phyloP scores from a whole-genome alignment of 2,797 vertebrate species.

The Perodicticus potto region DNA sequence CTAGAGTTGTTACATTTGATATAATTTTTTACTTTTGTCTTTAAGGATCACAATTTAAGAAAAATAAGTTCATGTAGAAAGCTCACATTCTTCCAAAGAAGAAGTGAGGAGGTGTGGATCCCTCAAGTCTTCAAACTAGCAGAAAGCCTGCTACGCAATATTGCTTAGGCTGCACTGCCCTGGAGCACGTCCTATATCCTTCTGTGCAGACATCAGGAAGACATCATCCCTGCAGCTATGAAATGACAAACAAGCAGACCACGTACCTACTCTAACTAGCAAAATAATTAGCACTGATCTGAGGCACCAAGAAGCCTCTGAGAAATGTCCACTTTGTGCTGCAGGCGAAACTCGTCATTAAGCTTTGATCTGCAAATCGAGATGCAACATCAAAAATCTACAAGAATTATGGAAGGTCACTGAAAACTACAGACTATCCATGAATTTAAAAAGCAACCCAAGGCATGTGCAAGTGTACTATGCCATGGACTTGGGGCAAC shows the following conservation, averaged over 20 bases:
- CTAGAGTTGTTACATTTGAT: neutral
- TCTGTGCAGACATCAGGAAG: neutral
- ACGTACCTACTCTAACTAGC: neutral
- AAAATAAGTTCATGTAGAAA: slow-evolving; percentile 30
- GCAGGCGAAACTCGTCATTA: neutral
- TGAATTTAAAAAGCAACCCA: slow-evolving; percentile 6
- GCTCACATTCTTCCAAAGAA: slow-evolving; percentile 22
- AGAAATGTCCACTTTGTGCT: neutral
- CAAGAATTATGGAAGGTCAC: neutral
- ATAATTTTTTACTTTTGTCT: neutral
- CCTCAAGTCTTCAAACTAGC: neutral
- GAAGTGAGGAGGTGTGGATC: neutral
- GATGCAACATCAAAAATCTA: neutral
- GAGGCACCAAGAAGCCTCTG: neutral
- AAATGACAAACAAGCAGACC: neutral
- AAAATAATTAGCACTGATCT: neutral
- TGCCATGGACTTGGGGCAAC: neutral
- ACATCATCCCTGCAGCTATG: neutral
- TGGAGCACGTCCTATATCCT: neutral
- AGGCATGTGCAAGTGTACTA: neutral
- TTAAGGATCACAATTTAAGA: slow-evolving; percentile 14
- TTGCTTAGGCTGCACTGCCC: neutral
- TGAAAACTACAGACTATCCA: slow-evolving; percentile 13
- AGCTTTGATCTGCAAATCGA: slow-evolving; percentile 15
- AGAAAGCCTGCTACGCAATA: neutral